Evolutionary conservation across 2,888 invertebrate genomes (phyloP).

Genomic region (Rambutsinella grinnellia): DNA sequence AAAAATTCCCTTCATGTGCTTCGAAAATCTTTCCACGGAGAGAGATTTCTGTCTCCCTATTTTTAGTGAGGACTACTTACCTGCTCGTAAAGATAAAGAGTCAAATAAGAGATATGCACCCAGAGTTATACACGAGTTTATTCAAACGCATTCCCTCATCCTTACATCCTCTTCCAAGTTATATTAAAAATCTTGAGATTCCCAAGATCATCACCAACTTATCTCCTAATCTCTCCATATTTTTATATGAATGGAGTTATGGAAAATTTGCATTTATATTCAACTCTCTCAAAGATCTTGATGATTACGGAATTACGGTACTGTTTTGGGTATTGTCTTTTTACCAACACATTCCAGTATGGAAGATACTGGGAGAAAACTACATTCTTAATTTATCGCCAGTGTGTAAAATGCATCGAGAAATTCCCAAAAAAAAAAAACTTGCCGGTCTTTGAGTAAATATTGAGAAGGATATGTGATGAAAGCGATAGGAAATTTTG

Average conservation of each 20-base stretch:
- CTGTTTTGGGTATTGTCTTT: background rate
- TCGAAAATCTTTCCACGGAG: background rate
- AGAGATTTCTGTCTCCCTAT: constrained; percentile 4
- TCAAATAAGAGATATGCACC: too few relatives aligned
- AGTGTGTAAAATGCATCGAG: background rate
- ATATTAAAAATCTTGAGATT: too few relatives aligned
- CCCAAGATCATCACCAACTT: too few relatives aligned
- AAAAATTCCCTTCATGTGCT: constrained; percentile 5
- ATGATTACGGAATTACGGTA: background rate
- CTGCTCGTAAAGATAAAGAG: too few relatives aligned
- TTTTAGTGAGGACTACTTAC: background rate
- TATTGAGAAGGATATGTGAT: background rate
- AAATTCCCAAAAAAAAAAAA: background rate
- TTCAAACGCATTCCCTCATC: too few relatives aligned
- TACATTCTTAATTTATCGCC: constrained; percentile 22
- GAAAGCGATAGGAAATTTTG: constrained; percentile 28
- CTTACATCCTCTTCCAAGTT: too few relatives aligned
- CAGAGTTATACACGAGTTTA: too few relatives aligned
- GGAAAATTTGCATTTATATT: constrained; percentile 20
- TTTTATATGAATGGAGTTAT: background rate
- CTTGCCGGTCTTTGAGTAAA: constrained; percentile 1
- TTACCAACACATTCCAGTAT: background rate
- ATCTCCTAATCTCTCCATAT: background rate
- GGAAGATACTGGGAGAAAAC: constrained; percentile 16
- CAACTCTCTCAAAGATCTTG: constrained; percentile 10